These are phyloP conservation scores for Rhagophthalmus giganteus DNA, from an alignment of 2,888 invertebrate species.

Conservation along the genomic window DNA sequence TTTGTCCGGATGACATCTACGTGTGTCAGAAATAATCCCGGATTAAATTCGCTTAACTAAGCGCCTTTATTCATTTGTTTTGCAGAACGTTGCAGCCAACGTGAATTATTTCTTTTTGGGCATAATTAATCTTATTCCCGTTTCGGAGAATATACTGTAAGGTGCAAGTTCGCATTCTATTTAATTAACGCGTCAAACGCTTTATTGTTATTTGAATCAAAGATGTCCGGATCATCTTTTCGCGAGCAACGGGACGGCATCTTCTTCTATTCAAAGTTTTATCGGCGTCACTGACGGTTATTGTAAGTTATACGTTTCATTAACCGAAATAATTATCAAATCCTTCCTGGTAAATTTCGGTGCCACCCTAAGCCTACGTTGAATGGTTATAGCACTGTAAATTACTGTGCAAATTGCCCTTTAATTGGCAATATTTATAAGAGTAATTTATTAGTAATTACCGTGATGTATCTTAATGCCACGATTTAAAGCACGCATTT, in stretches of 20 bases:
- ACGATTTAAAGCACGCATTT: constrained; percentile 11
- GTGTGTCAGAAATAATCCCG: constrained; percentile 27
- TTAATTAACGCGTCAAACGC: constrained; percentile 9
- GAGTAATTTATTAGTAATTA: constrained; percentile 21
- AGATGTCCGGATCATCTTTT: too few species aligned
- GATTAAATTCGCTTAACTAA: constrained; percentile 24
- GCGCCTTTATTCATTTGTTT: constrained; percentile 11
- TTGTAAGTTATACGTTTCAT: constrained; percentile 7
- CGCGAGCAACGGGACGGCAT: too few species aligned
- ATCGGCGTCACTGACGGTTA: constrained; percentile 4
- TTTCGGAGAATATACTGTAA: constrained; percentile 1
- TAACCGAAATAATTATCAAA: constrained; percentile 13
- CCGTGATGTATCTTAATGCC: constrained; percentile 18
- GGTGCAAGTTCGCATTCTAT: constrained; percentile 8
- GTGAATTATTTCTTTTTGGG: constrained; percentile 9
- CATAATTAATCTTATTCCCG: constrained; percentile 12
- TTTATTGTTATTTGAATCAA: too few species aligned
- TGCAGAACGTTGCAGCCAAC: constrained; percentile 8
- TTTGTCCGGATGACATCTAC: constrained; percentile 26
- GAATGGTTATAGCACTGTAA: constrained; percentile 20
- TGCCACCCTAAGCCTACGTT: constrained; percentile 17
- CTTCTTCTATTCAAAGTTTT: constrained; percentile 12
- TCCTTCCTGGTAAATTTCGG: constrained; percentile 10
- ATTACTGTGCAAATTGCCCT: constrained; percentile 19
- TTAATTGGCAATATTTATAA: constrained; percentile 26